These are phyloP conservation scores for Cephalopholis sonnerati DNA, from an alignment of 2,113 vertebrate species.

Conservation along the genomic window DNA sequence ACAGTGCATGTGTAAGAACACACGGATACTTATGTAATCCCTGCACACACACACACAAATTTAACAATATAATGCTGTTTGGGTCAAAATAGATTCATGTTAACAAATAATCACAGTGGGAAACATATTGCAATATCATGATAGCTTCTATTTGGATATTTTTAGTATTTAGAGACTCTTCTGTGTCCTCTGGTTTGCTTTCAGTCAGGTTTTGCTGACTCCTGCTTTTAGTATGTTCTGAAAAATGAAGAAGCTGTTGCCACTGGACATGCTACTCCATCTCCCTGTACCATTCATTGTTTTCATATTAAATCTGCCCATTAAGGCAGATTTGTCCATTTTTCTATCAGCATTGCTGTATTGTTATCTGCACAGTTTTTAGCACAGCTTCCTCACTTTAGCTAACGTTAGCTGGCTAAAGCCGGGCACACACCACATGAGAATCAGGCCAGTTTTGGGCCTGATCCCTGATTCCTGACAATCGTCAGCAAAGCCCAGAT, in stretches of 20 bases:
- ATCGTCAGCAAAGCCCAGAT: too few relatives aligned
- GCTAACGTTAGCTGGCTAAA: too few relatives aligned
- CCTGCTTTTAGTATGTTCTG: neutral
- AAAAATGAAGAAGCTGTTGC: neutral
- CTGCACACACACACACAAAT: constrained; percentile 8
- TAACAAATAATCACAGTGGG: neutral
- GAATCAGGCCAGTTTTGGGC: too few relatives aligned
- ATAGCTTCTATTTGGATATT: neutral
- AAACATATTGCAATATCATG: neutral
- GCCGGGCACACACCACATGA: too few relatives aligned
- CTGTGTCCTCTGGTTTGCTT: neutral
- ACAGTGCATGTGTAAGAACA: constrained; percentile 16
- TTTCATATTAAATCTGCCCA: neutral
- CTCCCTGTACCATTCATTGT: neutral
- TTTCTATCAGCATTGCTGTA: too few relatives aligned
- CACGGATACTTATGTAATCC: constrained; percentile 23
- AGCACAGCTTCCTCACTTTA: neutral
- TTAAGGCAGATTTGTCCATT: neutral
- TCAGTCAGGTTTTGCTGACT: neutral
- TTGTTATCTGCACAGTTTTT: neutral
- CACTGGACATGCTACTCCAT: neutral
- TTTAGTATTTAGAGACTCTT: neutral
- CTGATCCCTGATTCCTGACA: too few relatives aligned
- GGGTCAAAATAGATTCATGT: neutral
- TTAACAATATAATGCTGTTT: neutral